Evolutionary conservation across 2,113 vertebrate species (phyloP), one percentile per base, ranked within the genome.

Genomic region (Gymnorhina tibicen): DNA sequence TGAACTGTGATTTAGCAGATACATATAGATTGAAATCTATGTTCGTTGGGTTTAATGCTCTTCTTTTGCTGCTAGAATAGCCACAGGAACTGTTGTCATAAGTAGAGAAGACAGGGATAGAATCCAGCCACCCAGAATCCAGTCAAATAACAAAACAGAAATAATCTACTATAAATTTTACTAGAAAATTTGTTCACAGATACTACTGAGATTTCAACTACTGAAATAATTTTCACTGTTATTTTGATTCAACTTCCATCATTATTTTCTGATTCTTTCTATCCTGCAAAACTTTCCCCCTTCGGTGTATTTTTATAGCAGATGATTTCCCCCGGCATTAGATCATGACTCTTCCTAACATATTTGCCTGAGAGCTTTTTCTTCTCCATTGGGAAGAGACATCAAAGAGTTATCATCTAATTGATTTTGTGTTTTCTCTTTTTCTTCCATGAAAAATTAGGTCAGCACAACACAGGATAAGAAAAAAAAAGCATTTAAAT

Each of bases 401-500:
- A 91, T 95, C 76, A 92, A 95, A 95, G 86, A 70, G 30, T 59
- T 86, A 52, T 41, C 12, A 74, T 78, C 55, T 89, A 95, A 93
- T 84, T 95, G 42, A 92, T 89, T 94, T 89, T 81, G 30, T 63
- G 37, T 91, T 93, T 94, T 96, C 52, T 74, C 39, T 59, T 88
- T 89, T 94, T 58, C 41, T 75, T 92, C 39, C 60, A 44, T 81
- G 39, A 81, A 92, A 93, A 95, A 81, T 58, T 47, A 91, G 76
- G 86, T 78, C 83, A 90, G 50, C 19, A 63, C 55, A 93, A 70
- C 44, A 81, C 39, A 89, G 24, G 9, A 35, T 84, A 83, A 80
- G 37, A 33, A 5, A 35, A 67, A 37, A 8, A 42, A 12, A 26
- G 4, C 5, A 58, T 47, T 81, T 77, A 41, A 74, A 79, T 87